These are phyloP conservation scores for Gyrodactylus bullatarudis DNA, from an alignment of 1,140 invertebrate genomes.

Conservation along the genomic window DNA sequence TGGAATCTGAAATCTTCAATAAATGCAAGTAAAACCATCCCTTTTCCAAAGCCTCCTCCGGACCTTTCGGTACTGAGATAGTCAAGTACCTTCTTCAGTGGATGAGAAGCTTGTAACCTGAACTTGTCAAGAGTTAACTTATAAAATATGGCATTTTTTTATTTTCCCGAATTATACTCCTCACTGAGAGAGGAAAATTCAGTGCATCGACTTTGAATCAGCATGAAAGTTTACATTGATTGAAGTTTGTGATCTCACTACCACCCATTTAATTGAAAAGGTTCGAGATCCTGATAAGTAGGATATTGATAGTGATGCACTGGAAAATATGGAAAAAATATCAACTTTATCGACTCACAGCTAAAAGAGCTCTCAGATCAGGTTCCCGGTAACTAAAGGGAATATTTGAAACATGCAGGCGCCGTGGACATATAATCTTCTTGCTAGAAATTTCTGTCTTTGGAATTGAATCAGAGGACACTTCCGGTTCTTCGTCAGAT, in stretches of 20 bases:
- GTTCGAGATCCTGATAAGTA: not conserved
- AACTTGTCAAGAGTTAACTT: too few species aligned
- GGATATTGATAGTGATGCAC: too few species aligned
- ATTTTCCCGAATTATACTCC: not conserved
- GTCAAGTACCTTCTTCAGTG: too few species aligned
- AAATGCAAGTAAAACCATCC: too few species aligned
- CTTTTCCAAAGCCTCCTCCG: too few species aligned
- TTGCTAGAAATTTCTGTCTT: too few species aligned
- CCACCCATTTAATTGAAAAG: not conserved
- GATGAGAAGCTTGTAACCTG: too few species aligned
- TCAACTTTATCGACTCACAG: not conserved
- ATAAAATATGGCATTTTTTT: too few species aligned
- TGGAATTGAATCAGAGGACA: too few species aligned
- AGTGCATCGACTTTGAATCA: not conserved
- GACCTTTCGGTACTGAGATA: too few species aligned
- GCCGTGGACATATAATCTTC: not conserved
- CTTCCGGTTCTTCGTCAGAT: too few species aligned
- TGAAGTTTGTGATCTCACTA: not conserved
- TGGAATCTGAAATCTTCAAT: too few species aligned
- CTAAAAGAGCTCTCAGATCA: not conserved
- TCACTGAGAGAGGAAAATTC: not conserved
- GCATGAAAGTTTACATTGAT: not conserved
- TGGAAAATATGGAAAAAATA: not conserved
- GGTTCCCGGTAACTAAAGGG: not conserved
- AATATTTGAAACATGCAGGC: conserved; percentile 2